Base-by-base conservation (phyloP, 2,113 vertebrate species). In the Bujurquina vittata region DNA sequence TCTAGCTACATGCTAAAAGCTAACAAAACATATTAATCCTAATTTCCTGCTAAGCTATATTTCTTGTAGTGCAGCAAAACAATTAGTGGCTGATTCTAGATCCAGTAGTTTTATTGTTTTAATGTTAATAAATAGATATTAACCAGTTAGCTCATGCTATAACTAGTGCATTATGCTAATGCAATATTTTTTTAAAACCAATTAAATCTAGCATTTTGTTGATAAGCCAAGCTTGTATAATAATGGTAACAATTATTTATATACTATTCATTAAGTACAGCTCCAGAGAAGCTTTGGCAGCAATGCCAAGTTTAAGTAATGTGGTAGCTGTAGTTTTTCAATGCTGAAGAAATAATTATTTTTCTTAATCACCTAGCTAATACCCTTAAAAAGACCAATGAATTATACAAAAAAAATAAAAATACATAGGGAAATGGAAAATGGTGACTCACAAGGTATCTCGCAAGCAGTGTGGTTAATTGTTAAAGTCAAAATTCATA, bases 121-220 rank as follows among this genome's bases (percentile, higher is more conserved):
- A 49, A 58, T 31, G 65, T 33, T 63, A 26, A 75, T 74, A 57
- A 40, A 60, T 65, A 20, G 22, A 84, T 22, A n/a, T 52, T 78
- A 88, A 76, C 31, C 15, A 83, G 59, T 78, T 73, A 84, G 10
- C 74, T 75, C 7, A 49, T 65, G 65, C 35, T 84, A 40, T 67
- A 37, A 20, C 12, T 83, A 85, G 58, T 46, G 4, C 1, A 67
- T 73, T 79, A 61, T 72, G 76, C 49, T 85, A 79, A 73, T 49
- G 67, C 56, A 84, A 83, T 86, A 74, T 63, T 83, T 81, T 56
- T 23, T 7, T 55, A 43, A 37, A 80, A 80, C 15, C 37, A 52
- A 26, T 60, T 18, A 29, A 77, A 43, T 56, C 12, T 52, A 57
- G 55, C 67, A 9, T 74, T 77, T 5, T 26, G 29, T 22, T 23